These are phyloP conservation scores for Rotaria sp. DNA, from an alignment of 2,888 invertebrate genomes.

Conservation along the genomic window DNA sequence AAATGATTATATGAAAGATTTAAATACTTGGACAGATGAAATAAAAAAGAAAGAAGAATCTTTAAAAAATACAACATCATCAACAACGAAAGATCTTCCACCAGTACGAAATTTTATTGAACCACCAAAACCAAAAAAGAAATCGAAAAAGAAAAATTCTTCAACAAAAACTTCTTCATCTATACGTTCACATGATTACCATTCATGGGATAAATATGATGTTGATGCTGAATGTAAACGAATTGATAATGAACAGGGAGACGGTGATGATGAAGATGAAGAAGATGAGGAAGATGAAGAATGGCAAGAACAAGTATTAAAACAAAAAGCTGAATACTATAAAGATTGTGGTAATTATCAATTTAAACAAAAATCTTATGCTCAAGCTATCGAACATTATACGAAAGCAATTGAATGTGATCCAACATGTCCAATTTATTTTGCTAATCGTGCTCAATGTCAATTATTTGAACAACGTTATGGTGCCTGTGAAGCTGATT, in stretches of 20 bases:
- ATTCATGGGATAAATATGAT: conserved; percentile 37
- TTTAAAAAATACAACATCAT: conserved; percentile 37
- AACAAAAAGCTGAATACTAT: conserved; percentile 35
- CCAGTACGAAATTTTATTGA: conserved; percentile 32
- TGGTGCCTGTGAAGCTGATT: conserved; percentile 56
- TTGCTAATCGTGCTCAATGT: conserved; percentile 73
- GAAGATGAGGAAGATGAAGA: conserved; percentile 36
- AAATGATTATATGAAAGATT: conserved; percentile 65
- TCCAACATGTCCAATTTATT: conserved; percentile 64
- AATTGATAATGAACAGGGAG: conserved; percentile 24
- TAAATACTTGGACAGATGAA: conserved; percentile 58
- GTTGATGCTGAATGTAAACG: conserved; percentile 20
- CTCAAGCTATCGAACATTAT: conserved; percentile 55
- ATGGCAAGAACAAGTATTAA: conserved; percentile 39
- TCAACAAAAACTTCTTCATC: not conserved
- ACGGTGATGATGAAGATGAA: conserved; percentile 1
- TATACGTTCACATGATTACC: conserved; percentile 32
- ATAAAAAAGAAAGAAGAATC: conserved; percentile 49
- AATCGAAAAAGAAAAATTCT: not conserved
- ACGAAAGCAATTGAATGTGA: conserved; percentile 53
- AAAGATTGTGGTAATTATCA: conserved; percentile 36
- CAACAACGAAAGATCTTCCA: conserved; percentile 30
- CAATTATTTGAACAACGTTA: conserved; percentile 44
- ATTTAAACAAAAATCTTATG: conserved; percentile 49
- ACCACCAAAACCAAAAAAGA: conserved; percentile 35